A percentile compares a stretch with the other conserved stretches of the same genome.
These are phyloP conservation scores for Anseranas semipalmata DNA, from an alignment of 2,113 vertebrate species.

Conservation along the genomic window DNA sequence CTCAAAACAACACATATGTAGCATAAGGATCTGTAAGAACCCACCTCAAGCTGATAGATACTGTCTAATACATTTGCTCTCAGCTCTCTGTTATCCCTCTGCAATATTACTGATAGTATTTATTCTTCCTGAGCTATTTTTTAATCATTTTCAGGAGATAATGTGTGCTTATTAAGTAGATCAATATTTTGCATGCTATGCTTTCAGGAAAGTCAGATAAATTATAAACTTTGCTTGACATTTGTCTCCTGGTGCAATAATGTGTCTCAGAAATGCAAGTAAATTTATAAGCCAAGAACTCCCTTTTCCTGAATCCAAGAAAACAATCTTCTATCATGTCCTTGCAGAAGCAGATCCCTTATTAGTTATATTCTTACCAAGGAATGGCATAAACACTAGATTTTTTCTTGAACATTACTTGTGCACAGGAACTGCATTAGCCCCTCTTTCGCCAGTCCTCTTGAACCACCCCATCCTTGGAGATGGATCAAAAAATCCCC, in stretches of 20 bases:
- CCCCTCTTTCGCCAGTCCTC: neutral
- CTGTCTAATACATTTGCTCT: fast-evolving
- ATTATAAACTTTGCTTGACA: conserved; percentile 55
- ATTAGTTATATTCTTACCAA: neutral
- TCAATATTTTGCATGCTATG: conserved; percentile 3
- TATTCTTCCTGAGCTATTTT: conserved; percentile 10
- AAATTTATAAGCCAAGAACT: conserved; percentile 18
- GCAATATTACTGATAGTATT: neutral
- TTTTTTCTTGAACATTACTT: neutral
- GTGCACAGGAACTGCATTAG: neutral
- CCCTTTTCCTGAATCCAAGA: neutral
- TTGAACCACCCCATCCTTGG: neutral
- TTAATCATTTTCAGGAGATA: conserved; percentile 13
- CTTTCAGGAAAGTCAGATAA: conserved; percentile 62
- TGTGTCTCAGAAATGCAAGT: conserved; percentile 36
- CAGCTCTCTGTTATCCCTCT: neutral
- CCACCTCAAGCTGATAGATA: neutral
- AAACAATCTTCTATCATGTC: conserved; percentile 15
- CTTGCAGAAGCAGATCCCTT: neutral
- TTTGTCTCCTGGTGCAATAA: conserved; percentile 41
- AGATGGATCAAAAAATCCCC: neutral
- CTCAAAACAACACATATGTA: neutral
- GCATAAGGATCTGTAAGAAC: neutral
- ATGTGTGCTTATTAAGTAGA: neutral
- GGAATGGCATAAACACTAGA: neutral